Conservation (phyloP, 2,888 invertebrate genomes). For the Clusia tigrina region DNA sequence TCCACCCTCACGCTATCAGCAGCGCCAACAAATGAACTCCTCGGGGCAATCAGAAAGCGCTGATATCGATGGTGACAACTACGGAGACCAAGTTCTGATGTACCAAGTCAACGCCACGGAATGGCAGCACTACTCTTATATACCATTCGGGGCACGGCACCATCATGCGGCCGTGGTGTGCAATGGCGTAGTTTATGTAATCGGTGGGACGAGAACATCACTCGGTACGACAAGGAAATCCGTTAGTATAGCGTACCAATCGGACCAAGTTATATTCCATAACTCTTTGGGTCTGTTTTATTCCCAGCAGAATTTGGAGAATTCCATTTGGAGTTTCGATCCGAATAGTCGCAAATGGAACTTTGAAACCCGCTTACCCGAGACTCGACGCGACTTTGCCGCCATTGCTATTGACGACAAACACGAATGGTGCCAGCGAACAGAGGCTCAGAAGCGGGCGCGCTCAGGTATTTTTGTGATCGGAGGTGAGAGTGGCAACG, state of each 20-base stretch:
- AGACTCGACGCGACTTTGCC: slow-evolving; percentile 74
- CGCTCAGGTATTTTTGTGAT: slow-evolving; percentile 71
- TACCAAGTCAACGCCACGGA: slow-evolving; percentile 70
- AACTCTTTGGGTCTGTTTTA: too few species aligned
- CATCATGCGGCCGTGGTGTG: slow-evolving; percentile 74
- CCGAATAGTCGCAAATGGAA: slow-evolving; percentile 72
- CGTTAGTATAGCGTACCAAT: slow-evolving; percentile 29
- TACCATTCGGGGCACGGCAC: slow-evolving; percentile 76
- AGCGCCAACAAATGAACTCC: neutral
- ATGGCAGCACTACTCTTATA: slow-evolving; percentile 74
- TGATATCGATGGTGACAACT: slow-evolving; percentile 27
- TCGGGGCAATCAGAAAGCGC: too few species aligned
- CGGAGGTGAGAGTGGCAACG: slow-evolving; percentile 74
- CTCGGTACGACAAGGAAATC: slow-evolving; percentile 37
- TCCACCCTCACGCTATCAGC: slow-evolving; percentile 9
- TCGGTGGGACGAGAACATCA: slow-evolving; percentile 66
- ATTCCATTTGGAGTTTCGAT: slow-evolving; percentile 76
- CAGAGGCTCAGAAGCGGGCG: slow-evolving; percentile 18
- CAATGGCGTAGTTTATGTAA: slow-evolving; percentile 72
- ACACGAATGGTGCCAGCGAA: slow-evolving; percentile 15
- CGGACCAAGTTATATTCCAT: neutral
- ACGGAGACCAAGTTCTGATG: slow-evolving; percentile 70
- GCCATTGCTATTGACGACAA: slow-evolving; percentile 70
- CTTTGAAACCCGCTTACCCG: slow-evolving; percentile 69
- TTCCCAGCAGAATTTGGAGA: slow-evolving; percentile 53